Percentiles rank a stretch among this genome's conserved stretches.
Conservation (phyloP, 2,113 vertebrate genomes). For the Oryzias curvinotus region DNA sequence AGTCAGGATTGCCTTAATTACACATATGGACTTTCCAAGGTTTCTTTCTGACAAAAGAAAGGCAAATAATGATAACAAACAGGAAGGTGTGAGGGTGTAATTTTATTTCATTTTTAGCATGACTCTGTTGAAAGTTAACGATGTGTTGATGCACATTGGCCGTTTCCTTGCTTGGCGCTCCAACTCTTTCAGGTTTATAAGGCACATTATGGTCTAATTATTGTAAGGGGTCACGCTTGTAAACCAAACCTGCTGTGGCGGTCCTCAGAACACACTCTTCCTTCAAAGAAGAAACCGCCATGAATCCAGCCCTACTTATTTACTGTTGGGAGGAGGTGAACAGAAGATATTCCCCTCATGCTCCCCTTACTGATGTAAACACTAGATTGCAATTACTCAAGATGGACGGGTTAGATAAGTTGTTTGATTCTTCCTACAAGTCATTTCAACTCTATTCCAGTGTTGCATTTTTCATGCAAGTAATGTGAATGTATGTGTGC, state of each 20-base stretch:
- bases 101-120: slow-evolving; percentile 62
- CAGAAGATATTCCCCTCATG: slow-evolving; percentile 24
- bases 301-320: slow-evolving; percentile 7
- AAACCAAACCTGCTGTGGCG: slow-evolving; percentile 71
- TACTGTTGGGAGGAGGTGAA: slow-evolving; percentile 25
- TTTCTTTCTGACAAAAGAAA: slow-evolving; percentile 39
- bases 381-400: slow-evolving; percentile 38
- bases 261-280: slow-evolving; percentile 72
- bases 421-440: slow-evolving; percentile 17
- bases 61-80: slow-evolving; percentile 1
- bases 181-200: slow-evolving; percentile 74
- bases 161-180: slow-evolving; percentile 56
- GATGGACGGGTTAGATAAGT: slow-evolving; percentile 24
- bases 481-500: slow-evolving; percentile 22
- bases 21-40: slow-evolving; percentile 59
- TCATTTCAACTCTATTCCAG: slow-evolving; percentile 22
- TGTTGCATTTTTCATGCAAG: slow-evolving; percentile 35
- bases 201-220: slow-evolving; percentile 81
- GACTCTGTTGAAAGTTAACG: slow-evolving; percentile 44
- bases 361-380: slow-evolving; percentile 8
- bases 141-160: slow-evolving; percentile 49
- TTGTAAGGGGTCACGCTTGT: slow-evolving; percentile 79
- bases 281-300: slow-evolving; percentile 61
- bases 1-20: slow-evolving; percentile 66
- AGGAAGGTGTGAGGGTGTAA: slow-evolving; percentile 22